Evolutionary conservation across 2,797 vertebrate species (phyloP), one percentile per base, ranked within the genome.

Genomic region (Austrolebias charrua): DNA sequence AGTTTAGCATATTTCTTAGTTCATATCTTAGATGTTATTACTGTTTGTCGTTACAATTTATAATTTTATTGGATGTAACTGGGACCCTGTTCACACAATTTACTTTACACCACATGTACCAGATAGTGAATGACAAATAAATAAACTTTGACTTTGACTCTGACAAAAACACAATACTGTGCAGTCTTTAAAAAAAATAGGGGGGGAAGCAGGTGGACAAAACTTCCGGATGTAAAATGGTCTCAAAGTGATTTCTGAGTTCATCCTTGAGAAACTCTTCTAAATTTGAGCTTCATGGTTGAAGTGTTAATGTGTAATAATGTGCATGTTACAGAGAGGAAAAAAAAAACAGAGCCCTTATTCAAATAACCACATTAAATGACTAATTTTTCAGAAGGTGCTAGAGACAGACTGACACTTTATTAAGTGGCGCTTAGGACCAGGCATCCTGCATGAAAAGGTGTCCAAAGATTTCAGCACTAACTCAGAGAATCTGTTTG

Each of bases 301-400:
- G 55, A 38, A 49, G 44, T 31, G 55, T 42, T 47, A 24, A 54
- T 63, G 33, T 55, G 33, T 9, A 2, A 10, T 38, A 4, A 4
- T 18, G 12, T 40, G 1, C 15, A 10, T 69, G 31, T 54, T 24
- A 24, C 24, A 24, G 24, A 24, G 24, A 24, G 24, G 24, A 3
- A 24, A 24, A 24, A 24, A 24, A 2, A 24, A 24, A 24, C 2
- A n/a, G 61, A 55, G 20, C 50, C 54, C 76, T 67, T 24, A 71
- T 80, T 47, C 29, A 69, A 77, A 73, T 71, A 60, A 60, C 33
- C 62, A 24, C 54, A 57, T 76, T 85, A 86, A 87, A 83, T 81
- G 78, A 79, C 73, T 86, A 66, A 62, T 82, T 85, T 69, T 65
- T 82, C 72, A 78, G 57, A 71, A 63, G 75, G 50, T 53, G 14